Percentiles rank a stretch among this genome's conserved stretches.
phyloP scores from a whole-genome alignment of 2,888 invertebrate species.

The Rhaphigaster nebulosa region DNA sequence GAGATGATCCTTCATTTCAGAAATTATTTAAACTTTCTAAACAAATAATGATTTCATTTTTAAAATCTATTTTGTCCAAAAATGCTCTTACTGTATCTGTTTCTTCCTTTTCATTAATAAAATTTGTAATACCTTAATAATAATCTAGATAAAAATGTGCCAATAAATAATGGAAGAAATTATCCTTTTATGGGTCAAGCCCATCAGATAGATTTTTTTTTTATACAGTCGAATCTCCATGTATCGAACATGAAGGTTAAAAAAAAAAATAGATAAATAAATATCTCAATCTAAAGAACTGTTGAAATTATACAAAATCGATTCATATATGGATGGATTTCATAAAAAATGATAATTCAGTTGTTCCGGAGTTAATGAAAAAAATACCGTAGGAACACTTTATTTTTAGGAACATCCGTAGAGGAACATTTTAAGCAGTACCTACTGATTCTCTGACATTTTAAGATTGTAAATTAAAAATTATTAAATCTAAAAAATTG shows the following conservation, averaged over 20 bases:
- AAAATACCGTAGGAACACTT: too few species aligned
- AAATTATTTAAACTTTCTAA: background rate
- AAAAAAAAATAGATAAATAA: background rate
- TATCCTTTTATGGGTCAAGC: background rate
- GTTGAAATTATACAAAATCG: too few species aligned
- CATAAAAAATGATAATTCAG: too few species aligned
- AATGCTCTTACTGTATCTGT: background rate
- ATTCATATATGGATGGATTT: too few species aligned
- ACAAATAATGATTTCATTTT: background rate
- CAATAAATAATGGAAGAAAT: background rate
- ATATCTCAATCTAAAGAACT: too few species aligned
- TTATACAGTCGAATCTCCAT: background rate
- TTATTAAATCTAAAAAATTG: too few species aligned
- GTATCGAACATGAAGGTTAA: background rate
- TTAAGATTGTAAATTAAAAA: too few species aligned
- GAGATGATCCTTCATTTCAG: conserved; percentile 34
- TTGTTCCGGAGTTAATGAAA: too few species aligned
- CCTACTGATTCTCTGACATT: too few species aligned
- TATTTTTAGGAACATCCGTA: too few species aligned
- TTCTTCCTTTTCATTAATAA: background rate
- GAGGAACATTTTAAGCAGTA: too few species aligned
- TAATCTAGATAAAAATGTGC: background rate
- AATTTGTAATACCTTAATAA: background rate
- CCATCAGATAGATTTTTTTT: background rate
- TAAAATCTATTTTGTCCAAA: background rate